Evolutionary conservation across 2,797 vertebrate genomes (phyloP).

Genomic region (Cossypha heuglini): DNA sequence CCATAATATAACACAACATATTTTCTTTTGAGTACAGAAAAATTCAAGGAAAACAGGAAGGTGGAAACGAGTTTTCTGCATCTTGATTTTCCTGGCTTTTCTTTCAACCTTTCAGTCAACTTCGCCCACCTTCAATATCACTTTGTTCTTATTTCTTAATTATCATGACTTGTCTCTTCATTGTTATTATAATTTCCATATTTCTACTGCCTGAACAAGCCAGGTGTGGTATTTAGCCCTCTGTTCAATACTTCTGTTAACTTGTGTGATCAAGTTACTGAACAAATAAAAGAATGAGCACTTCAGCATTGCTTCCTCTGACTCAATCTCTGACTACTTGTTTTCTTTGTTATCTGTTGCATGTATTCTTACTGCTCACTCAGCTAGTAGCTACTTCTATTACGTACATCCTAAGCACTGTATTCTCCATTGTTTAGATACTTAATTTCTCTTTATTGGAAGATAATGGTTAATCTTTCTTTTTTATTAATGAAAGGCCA

Average conservation of each 20-base stretch:
- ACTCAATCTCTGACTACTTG: conserved; percentile 11
- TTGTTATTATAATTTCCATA: conserved; percentile 8
- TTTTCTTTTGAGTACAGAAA: background rate
- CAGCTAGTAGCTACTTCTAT: background rate
- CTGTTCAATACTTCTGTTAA: conserved; percentile 9
- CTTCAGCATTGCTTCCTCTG: conserved; percentile 10
- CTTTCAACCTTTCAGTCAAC: conserved; percentile 24
- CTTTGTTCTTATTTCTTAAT: conserved; percentile 37
- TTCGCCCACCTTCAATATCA: conserved; percentile 28
- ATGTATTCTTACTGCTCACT: background rate
- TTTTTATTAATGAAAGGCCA: background rate
- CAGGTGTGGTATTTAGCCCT: background rate
- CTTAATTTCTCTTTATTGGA: background rate
- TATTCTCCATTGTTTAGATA: background rate
- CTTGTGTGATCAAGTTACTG: background rate
- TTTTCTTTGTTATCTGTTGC: background rate
- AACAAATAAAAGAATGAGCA: background rate
- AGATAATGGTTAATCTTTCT: background rate
- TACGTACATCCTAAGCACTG: background rate
- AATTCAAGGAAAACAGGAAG: background rate
- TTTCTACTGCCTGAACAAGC: conserved; percentile 20
- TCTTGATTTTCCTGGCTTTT: background rate
- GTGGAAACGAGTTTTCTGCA: background rate
- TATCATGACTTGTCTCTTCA: conserved; percentile 31
- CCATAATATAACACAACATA: background rate